Evolutionary conservation across 1,140 invertebrate genomes (phyloP), one percentile per base, ranked within the genome.

Genomic region (Monochamus saltuarius): DNA sequence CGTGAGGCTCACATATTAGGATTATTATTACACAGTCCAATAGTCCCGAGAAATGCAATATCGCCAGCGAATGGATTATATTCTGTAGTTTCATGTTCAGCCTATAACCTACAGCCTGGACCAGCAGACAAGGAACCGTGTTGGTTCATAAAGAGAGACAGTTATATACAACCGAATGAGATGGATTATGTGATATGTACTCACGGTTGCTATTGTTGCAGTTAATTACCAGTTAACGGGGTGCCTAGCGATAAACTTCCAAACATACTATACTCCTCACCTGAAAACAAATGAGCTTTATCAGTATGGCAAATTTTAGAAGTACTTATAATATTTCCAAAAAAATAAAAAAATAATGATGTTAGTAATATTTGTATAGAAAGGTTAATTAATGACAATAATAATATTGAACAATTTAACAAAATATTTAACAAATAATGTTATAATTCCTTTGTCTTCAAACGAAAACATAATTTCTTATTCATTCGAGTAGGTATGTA

Each of bases 1-100:
- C 2, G 22, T 29, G 22, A 29, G 40, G 14, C 62, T 43, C 54
- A 46, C 63, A 53, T 53, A 61, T 62, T 59, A 59, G 64, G 61
- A 64, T 69, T 29, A 29, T 29, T 29, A 70, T 70, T 70, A 68
- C 62, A 68, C 66, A 61, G 64, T 64, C 66, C 66, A 70, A 70
- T 68, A 66, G 69, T 63, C 56, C 38, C 46, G n/a, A 53, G 38
- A 16, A 53, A 22, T 53, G 37, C 37, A 53, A 53, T 53, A 36
- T 53, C 13, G 51, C 36, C 11, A 51, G 16, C 14, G 51, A 39
- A 38, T 3, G 51, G 16, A 52, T 40, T 36, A 17, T 53, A 17
- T 53, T 39, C 36, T 38, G 29, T 38, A 10, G 29, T 29, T 19
- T 22, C 45, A 47, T 17, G 45, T 47, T 19, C 17, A 47, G 45